Conservation (phyloP, 92 coral and sea anemone species). For the Paramuricea clavata region DNA sequence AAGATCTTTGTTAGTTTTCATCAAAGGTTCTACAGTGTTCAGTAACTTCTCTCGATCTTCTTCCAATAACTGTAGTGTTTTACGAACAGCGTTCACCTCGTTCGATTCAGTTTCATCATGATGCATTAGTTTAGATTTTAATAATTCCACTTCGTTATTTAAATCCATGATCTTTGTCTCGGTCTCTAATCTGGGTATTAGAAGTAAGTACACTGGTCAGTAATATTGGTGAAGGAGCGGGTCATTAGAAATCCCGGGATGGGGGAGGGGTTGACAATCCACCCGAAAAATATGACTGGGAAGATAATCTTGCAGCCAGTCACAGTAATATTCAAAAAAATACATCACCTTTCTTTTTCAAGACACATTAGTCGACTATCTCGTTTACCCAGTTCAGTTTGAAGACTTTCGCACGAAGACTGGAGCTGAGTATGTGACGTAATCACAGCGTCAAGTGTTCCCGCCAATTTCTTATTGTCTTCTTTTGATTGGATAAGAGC, state of each 20-base stretch:
- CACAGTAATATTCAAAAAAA: background rate
- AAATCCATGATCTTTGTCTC: constrained; percentile 19
- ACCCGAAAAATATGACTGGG: too few species aligned
- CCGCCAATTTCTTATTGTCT: constrained; percentile 77
- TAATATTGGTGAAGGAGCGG: too few species aligned
- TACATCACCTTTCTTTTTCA: constrained; percentile 71
- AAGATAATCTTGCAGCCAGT: too few species aligned
- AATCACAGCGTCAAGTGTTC: constrained; percentile 90
- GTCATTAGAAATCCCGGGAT: too few species aligned
- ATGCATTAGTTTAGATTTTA: background rate
- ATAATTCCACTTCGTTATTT: background rate
- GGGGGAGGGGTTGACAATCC: too few species aligned
- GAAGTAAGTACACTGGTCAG: background rate
- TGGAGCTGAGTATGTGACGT: constrained; percentile 92
- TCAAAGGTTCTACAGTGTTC: constrained; percentile 76
- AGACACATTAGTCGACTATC: constrained; percentile 78
- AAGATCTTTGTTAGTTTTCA: constrained; percentile 80
- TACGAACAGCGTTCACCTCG: constrained; percentile 81
- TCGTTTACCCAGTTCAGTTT: constrained; percentile 90
- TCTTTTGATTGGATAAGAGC: constrained; percentile 84
- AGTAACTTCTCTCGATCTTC: constrained; percentile 75
- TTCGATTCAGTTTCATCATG: background rate
- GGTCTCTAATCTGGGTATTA: background rate
- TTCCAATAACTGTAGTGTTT: constrained; percentile 76
- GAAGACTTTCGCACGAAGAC: constrained; percentile 82